Evolutionary conservation across 2,888 invertebrate species (phyloP).

Genomic region (Thyatira batis): DNA sequence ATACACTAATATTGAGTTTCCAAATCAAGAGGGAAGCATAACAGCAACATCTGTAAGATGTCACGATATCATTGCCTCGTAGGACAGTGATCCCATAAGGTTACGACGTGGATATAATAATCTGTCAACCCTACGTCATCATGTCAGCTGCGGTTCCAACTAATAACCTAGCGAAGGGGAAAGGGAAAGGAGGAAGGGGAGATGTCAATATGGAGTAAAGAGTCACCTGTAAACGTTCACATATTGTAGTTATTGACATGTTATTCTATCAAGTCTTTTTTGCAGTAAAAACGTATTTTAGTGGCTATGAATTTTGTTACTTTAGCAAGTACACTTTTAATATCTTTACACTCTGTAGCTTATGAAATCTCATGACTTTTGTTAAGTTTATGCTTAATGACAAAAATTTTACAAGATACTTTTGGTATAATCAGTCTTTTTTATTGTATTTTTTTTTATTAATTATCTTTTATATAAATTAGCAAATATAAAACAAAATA

Average conservation of each 20-base stretch:
- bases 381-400: no score
- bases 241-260: not conserved
- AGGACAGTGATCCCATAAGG: conserved; percentile 2
- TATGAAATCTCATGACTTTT: no score
- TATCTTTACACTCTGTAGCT: no score
- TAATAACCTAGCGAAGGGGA: not conserved
- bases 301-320: no score
- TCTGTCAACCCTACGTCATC: conserved; percentile 9
- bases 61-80: not conserved
- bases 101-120: conserved; percentile 9
- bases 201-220: not conserved
- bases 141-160: not conserved
- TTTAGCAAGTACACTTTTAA: no score
- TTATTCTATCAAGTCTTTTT: not conserved
- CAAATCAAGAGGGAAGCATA: not conserved
- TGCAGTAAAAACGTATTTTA: no score
- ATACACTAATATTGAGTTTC: not conserved
- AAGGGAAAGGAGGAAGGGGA: not conserved
- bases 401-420: no score
- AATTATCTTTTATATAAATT: no score
- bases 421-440: no score
- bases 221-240: not conserved
- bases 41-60: not conserved
- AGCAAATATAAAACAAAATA: no score
- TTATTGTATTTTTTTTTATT: no score